Percentiles rank a stretch among this genome's conserved stretches.
These are phyloP conservation scores for Turdus rufiventris DNA, from an alignment of 2,113 vertebrate genomes.

Conservation along the genomic window DNA sequence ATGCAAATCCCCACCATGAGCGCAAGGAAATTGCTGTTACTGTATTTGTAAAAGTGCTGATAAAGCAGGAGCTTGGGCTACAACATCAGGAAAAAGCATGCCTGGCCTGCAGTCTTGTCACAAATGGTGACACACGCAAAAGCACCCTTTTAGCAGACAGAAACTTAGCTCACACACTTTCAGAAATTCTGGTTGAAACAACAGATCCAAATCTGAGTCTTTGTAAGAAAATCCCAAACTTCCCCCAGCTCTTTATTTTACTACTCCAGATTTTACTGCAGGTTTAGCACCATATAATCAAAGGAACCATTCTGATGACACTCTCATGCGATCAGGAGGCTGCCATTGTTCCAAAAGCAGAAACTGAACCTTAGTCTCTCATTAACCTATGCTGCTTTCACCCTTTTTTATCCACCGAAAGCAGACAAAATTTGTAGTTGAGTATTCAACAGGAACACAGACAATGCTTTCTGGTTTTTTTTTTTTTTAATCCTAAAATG, in stretches of 20 bases:
- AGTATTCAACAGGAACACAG: background rate
- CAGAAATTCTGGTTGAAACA: background rate
- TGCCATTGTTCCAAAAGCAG: background rate
- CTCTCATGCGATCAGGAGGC: background rate
- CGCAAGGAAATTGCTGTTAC: background rate
- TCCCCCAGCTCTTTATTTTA: background rate
- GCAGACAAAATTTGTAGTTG: background rate
- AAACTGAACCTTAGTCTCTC: background rate
- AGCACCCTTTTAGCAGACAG: background rate
- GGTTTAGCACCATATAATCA: background rate
- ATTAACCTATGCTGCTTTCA: background rate
- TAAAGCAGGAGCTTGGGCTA: background rate
- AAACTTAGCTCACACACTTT: background rate
- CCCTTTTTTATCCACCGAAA: background rate
- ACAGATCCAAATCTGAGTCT: background rate
- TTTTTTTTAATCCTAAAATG: background rate
- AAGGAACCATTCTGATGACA: background rate
- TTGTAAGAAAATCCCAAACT: background rate
- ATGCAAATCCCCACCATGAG: background rate
- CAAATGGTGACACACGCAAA: background rate
- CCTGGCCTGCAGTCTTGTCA: background rate
- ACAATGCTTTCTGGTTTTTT: background rate
- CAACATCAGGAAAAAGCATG: background rate
- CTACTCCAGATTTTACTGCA: background rate
- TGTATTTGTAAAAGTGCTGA: background rate